A percentile compares a stretch with the other conserved stretches of the same genome.
Evolutionary conservation across 2,113 vertebrate species (phyloP).

Genomic region (Rhombomys opimus): DNA sequence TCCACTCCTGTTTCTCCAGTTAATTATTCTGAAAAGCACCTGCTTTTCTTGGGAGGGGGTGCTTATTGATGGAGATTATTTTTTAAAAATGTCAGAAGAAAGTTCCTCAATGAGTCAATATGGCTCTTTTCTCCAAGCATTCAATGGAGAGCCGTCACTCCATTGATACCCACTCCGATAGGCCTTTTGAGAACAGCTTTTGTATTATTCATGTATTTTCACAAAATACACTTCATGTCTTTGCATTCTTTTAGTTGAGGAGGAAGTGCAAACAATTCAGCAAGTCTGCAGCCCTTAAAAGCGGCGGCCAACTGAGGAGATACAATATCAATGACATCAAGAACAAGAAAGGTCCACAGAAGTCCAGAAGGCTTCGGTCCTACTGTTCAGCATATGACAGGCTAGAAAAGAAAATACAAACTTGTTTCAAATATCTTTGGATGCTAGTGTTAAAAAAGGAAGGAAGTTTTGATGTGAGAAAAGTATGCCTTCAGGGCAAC

Average conservation of each 20-base stretch:
- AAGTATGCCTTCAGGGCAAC: conserved; percentile 46
- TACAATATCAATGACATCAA: conserved; percentile 54
- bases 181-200: not conserved
- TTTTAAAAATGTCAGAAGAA: not conserved
- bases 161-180: not conserved
- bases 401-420: not conserved
- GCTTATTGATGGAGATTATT: not conserved
- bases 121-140: not conserved
- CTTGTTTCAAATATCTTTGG: conserved; percentile 1
- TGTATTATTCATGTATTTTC: conserved; percentile 41
- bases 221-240: conserved; percentile 51
- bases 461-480: conserved; percentile 14
- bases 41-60: too few species aligned
- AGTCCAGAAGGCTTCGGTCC: not conserved
- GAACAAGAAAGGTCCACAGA: not conserved
- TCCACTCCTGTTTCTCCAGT: too few species aligned
- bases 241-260: conserved; percentile 53
- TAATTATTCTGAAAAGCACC: too few species aligned
- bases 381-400: not conserved
- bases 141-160: conserved; percentile 10
- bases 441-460: not conserved
- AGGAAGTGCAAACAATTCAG: conserved; percentile 54
- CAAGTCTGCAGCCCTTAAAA: conserved; percentile 24
- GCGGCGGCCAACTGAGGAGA: conserved; percentile 47
- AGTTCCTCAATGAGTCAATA: not conserved